Evolutionary conservation across 2,113 vertebrate species (phyloP).

Genomic region (Conger conger): DNA sequence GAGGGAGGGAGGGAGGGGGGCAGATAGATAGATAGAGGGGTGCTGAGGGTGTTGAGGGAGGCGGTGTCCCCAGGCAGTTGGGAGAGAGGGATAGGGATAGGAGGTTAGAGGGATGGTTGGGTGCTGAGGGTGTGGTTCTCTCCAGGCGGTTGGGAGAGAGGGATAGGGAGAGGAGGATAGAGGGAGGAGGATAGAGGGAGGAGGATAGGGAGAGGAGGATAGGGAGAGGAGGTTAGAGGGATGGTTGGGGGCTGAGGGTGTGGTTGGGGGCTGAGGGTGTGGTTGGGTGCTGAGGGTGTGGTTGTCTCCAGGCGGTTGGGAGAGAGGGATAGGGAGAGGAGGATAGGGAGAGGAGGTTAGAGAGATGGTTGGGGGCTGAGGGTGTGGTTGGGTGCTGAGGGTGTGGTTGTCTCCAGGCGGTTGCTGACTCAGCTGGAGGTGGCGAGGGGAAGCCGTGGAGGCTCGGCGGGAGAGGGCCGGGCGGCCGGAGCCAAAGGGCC

Average conservation of each 20-base stretch:
- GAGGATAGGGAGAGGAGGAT: neutral
- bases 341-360: neutral
- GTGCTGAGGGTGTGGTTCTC: neutral
- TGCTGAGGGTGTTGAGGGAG: neutral
- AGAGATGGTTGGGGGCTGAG: neutral
- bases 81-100: neutral
- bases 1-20: neutral
- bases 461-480: constrained; percentile 52
- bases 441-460: constrained; percentile 71
- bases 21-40: neutral
- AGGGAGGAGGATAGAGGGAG: neutral
- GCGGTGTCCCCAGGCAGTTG: too few relatives aligned
- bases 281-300: neutral
- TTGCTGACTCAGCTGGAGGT: constrained; percentile 87
- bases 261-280: neutral
- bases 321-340: neutral
- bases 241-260: neutral
- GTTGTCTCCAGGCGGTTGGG: constrained; percentile 72
- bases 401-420: constrained; percentile 65
- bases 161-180: too few relatives aligned
- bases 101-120: neutral
- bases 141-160: constrained; percentile 74
- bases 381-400: neutral
- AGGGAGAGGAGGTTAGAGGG: neutral
- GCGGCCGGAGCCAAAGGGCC: constrained; percentile 47